Percentiles rank a stretch among this genome's conserved stretches.
Evolutionary conservation across 2,888 invertebrate species (phyloP).

Genomic region (Xiphydria camelus): DNA sequence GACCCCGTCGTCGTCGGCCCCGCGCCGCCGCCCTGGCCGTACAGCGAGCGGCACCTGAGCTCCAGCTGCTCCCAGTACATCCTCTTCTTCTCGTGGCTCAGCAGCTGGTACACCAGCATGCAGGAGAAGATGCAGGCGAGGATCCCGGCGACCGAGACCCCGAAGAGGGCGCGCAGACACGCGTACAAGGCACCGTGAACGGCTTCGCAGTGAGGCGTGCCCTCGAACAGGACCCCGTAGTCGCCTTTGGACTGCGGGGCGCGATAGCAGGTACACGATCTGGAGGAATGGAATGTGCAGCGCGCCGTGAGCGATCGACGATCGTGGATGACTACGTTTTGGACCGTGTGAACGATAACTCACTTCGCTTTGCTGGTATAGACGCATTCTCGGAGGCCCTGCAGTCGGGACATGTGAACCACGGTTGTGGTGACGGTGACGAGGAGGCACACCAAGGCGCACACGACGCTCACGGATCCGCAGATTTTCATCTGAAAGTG

Average conservation of each 20-base stretch:
- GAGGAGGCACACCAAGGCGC: conserved; percentile 83
- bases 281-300: too few relatives aligned
- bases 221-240: conserved; percentile 73
- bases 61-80: conserved; percentile 95
- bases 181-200: conserved; percentile 88
- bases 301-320: neutral
- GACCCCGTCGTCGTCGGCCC: conserved; percentile 51
- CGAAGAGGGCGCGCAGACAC: conserved; percentile 86
- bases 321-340: neutral
- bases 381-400: conserved; percentile 84
- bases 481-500: conserved; percentile 84
- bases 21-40: conserved; percentile 61
- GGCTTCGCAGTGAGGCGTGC: conserved; percentile 86
- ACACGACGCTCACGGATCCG: conserved; percentile 83
- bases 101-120: conserved; percentile 87
- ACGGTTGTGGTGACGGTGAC: conserved; percentile 90
- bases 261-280: conserved; percentile 60
- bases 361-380: conserved; percentile 66
- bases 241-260: conserved; percentile 47
- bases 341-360: neutral
- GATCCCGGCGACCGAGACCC: conserved; percentile 88
- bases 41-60: conserved; percentile 78
- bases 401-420: conserved; percentile 84
- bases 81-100: conserved; percentile 90
- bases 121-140: conserved; percentile 89